These are phyloP conservation scores for Saimiri boliviensis DNA, from an alignment of 2,113 vertebrate species.

Conservation along the genomic window DNA sequence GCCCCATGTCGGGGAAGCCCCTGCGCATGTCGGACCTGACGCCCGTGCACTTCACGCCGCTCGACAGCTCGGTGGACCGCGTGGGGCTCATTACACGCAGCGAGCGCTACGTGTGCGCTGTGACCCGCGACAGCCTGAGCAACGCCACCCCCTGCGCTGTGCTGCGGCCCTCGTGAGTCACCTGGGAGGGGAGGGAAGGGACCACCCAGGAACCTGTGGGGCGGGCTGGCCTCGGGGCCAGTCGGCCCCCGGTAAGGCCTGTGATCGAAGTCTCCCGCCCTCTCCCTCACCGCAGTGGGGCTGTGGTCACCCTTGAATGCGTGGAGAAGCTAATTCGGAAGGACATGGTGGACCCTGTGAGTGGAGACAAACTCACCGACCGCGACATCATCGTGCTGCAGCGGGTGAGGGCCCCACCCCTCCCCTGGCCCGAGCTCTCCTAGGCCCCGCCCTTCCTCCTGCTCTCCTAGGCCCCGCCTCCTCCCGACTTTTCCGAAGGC, in stretches of 20 bases:
- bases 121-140: conserved; percentile 91
- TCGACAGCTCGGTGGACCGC: conserved; percentile 88
- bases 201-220: fast-evolving
- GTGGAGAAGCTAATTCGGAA: conserved; percentile 92
- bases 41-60: conserved; percentile 86
- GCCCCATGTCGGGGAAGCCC: conserved; percentile 92
- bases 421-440: fast-evolving
- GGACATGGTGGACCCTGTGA: conserved; percentile 92
- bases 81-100: conserved; percentile 91
- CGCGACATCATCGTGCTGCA: conserved; percentile 92
- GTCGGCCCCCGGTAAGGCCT: fast-evolving
- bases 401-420: conserved; percentile 79
- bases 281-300: conserved; percentile 81
- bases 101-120: conserved; percentile 92
- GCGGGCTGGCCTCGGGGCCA: fast-evolving
- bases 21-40: conserved; percentile 92
- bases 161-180: conserved; percentile 90
- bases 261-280: background rate
- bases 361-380: conserved; percentile 86
- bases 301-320: conserved; percentile 93
- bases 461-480: fast-evolving
- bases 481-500: too few relatives aligned
- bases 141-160: conserved; percentile 93
- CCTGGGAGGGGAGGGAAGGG: fast-evolving
- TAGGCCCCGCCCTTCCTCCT: too few relatives aligned